phyloP scores from a whole-genome alignment of 2,888 invertebrate species.

The Lepidonotus clava region DNA sequence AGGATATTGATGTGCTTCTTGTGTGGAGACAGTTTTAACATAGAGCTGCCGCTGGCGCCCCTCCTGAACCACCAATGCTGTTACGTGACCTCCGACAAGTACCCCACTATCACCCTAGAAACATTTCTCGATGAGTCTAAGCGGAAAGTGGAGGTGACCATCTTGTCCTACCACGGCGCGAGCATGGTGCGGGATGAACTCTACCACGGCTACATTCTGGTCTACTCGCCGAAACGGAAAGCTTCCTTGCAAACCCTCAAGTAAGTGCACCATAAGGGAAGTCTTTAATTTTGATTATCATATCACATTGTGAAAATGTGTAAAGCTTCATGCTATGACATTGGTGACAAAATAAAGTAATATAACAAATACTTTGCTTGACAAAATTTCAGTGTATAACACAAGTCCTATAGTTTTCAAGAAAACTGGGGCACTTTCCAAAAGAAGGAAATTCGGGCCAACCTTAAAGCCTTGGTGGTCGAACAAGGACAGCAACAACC shows the following conservation, averaged over 20 bases:
- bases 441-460: too few relatives aligned
- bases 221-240: conserved; percentile 96
- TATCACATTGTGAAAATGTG: too few relatives aligned
- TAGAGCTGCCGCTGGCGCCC: conserved; percentile 93
- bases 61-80: conserved; percentile 92
- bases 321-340: too few relatives aligned
- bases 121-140: conserved; percentile 95
- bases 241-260: conserved; percentile 95
- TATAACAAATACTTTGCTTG: too few relatives aligned
- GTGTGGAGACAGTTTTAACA: conserved; percentile 95
- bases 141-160: conserved; percentile 87
- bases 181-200: conserved; percentile 92
- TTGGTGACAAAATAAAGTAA: too few relatives aligned
- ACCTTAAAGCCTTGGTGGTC: too few relatives aligned
- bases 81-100: conserved; percentile 88
- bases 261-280: conserved; percentile 81
- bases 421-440: too few relatives aligned
- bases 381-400: too few relatives aligned
- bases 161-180: conserved; percentile 95
- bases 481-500: too few relatives aligned
- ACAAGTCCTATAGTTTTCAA: too few relatives aligned
- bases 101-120: conserved; percentile 92
- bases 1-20: conserved; percentile 90
- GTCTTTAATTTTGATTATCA: too few relatives aligned
- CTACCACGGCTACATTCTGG: conserved; percentile 96